Evolutionary conservation across 2,888 invertebrate genomes (phyloP), one percentile per base, ranked within the genome.

Genomic region (Lasioglossum oenotherae): DNA sequence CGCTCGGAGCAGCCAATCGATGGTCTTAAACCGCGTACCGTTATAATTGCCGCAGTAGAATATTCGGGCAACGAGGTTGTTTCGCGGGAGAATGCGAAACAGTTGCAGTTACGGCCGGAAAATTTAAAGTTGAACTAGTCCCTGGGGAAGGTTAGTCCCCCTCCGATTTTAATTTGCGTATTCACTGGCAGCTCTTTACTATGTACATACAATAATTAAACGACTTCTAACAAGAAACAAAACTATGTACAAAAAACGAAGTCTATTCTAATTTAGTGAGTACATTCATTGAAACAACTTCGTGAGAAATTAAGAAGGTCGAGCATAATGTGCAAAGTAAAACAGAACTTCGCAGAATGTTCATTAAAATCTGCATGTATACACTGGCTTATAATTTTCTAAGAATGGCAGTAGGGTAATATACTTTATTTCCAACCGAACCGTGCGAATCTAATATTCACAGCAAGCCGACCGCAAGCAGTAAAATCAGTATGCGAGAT

Each of bases 401-500:
- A 31, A 31, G 31, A 64, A 64, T 64, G 16, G 31, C 64, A 31
- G 64, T 31, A 5, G 64, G 8, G 35, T 8, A 35, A 31, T 69
- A 23, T 38, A 38, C 31, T 16, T 64, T 64, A 69, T 69, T 69
- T 38, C 38, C 69, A 23, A 19, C 19, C 19, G 23, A 35, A 35
- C 67, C 67, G 38, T 23, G 64, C 64, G 64, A 71, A 71, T 71
- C 71, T 71, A 41, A 38, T 71, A 71, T 71, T 67, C 38, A 5
- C 38, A 2, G 12, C 38, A 3, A 10, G 19, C 44, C 60, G 74
- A 84, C 86, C 88, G 73, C 79, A 86, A 35, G 35, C 77, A 35
- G 73, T 74, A 84, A 90, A 46, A 85, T 87, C 78, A 78, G 83
- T 90, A 84, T 87, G 85, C 85, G 77, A 31, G 49, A 75, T 88